Evolutionary conservation across 2,888 invertebrate genomes (phyloP).

Genomic region (Thymelicus sylvestris): DNA sequence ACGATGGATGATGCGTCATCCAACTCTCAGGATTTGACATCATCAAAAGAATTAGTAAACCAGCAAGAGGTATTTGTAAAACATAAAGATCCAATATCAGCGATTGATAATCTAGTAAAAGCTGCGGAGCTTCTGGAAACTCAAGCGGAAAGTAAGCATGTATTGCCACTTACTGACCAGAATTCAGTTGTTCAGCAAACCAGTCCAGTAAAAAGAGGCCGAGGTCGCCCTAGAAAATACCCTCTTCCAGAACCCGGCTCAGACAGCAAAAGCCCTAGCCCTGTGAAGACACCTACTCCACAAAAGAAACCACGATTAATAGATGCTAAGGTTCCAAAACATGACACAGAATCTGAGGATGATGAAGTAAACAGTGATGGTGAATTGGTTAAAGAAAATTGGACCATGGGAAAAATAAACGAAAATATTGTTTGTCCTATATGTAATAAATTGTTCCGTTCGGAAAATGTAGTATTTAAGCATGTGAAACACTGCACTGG

Average conservation of each 20-base stretch:
- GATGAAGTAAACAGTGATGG: conserved; percentile 56
- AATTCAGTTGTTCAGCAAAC: conserved; percentile 53
- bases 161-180: conserved; percentile 41
- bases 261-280: conserved; percentile 44
- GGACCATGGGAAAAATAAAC: conserved; percentile 83
- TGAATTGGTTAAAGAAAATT: conserved; percentile 71
- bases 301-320: conserved; percentile 71
- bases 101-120: conserved; percentile 77
- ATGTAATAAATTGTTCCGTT: conserved; percentile 77
- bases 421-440: conserved; percentile 81
- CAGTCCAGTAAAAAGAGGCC: conserved; percentile 72
- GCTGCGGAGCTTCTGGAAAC: conserved; percentile 77
- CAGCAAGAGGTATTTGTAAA: conserved; percentile 51
- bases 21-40: conserved; percentile 46
- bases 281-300: conserved; percentile 57
- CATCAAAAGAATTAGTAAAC: conserved; percentile 51
- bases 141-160: conserved; percentile 60
- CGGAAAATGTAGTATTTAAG: conserved; percentile 81
- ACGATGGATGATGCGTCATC: conserved; percentile 50
- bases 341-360: conserved; percentile 59
- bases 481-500: conserved; percentile 82
- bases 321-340: conserved; percentile 58
- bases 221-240: conserved; percentile 77
- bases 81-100: conserved; percentile 65
- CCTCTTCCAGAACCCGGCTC: conserved; percentile 62